These are phyloP conservation scores for Acronicta aceris DNA, from an alignment of 2,888 invertebrate genomes.

Conservation along the genomic window DNA sequence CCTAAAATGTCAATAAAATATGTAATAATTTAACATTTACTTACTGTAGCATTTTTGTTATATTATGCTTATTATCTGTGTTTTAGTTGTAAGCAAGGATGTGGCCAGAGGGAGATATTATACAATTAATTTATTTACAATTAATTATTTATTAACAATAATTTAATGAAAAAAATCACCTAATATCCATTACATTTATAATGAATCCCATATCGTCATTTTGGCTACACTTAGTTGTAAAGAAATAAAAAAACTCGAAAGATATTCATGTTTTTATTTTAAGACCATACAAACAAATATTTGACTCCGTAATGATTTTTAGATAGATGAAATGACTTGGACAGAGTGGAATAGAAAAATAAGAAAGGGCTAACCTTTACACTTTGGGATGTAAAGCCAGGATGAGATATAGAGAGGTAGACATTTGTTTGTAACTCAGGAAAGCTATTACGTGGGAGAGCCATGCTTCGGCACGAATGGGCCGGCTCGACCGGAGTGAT, in stretches of 20 bases:
- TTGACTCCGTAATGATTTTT: neutral
- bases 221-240: conserved; percentile 36
- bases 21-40: conserved; percentile 62
- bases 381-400: too few relatives aligned
- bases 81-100: conserved; percentile 69
- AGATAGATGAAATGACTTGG: too few relatives aligned
- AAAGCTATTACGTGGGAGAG: too few relatives aligned
- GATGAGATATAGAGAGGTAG: too few relatives aligned
- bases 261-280: conserved; percentile 25
- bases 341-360: too few relatives aligned
- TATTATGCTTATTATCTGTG: conserved; percentile 72
- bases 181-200: neutral
- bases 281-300: neutral
- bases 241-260: conserved; percentile 43
- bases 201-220: conserved; percentile 6
- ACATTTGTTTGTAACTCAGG: too few relatives aligned
- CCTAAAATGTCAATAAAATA: conserved; percentile 39
- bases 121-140: neutral
- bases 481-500: too few relatives aligned
- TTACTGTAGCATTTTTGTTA: conserved; percentile 75
- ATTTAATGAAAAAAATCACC: too few relatives aligned
- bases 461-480: too few relatives aligned
- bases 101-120: conserved; percentile 23
- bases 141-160: too few relatives aligned
- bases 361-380: too few relatives aligned